phyloP scores from a whole-genome alignment of 2,113 vertebrate genomes.

The Plecturocebus donacophilus region DNA sequence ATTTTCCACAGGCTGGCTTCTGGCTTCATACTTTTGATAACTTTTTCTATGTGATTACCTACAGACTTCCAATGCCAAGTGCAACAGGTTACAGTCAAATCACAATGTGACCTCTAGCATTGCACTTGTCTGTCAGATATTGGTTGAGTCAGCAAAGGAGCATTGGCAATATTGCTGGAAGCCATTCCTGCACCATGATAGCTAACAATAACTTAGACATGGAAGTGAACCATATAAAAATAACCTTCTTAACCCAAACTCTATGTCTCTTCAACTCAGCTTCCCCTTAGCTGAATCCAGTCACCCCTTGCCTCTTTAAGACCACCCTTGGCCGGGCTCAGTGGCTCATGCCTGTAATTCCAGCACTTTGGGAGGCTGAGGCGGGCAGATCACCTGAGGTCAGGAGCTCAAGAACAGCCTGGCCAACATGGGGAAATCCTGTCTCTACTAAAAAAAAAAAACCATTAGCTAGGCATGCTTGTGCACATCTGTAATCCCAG shows the following conservation, averaged over 20 bases:
- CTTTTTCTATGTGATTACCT: background rate
- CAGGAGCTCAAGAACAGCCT: too few species aligned
- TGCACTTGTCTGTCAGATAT: background rate
- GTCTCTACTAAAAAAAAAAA: too few species aligned
- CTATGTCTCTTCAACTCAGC: background rate
- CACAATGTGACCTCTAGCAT: background rate
- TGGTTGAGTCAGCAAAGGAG: background rate
- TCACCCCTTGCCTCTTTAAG: background rate
- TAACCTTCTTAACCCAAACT: background rate
- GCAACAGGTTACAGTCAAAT: background rate
- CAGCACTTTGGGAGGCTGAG: too few species aligned
- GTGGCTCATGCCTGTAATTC: too few species aligned
- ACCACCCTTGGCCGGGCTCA: too few species aligned
- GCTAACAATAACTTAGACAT: background rate
- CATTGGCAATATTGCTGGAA: background rate
- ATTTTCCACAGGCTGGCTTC: background rate
- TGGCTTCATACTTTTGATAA: background rate
- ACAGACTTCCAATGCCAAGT: background rate
- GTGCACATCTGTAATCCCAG: too few species aligned
- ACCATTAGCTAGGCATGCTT: too few species aligned
- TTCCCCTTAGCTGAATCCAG: background rate
- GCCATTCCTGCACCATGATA: background rate
- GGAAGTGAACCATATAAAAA: slow-evolving; percentile 11
- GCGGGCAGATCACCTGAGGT: too few species aligned
- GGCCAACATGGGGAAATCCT: too few species aligned